Evolutionary conservation across 2,888 invertebrate species (phyloP).

Genomic region (Microchrysa polita): DNA sequence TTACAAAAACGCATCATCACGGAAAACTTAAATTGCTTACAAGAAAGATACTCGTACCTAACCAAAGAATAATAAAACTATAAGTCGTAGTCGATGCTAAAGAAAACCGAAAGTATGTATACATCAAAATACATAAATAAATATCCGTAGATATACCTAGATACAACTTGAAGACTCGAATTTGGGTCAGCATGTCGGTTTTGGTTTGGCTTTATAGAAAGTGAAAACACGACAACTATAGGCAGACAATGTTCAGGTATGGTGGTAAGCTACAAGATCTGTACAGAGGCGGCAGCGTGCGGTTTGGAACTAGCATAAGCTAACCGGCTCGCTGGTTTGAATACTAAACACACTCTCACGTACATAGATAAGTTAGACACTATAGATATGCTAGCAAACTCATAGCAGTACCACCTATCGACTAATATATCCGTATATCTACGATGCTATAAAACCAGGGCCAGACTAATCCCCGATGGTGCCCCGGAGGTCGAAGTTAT

Average conservation of each 20-base stretch:
- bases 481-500: too few relatives aligned
- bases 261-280: conserved; percentile 7
- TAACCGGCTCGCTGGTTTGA: conserved; percentile 16
- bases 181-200: conserved; percentile 42
- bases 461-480: too few relatives aligned
- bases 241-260: conserved; percentile 11
- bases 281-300: conserved; percentile 1
- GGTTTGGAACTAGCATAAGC: conserved; percentile 19
- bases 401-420: too few relatives aligned
- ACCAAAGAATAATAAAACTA: conserved; percentile 28
- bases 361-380: not conserved
- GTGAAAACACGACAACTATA: conserved; percentile 41
- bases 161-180: conserved; percentile 32
- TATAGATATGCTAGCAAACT: not conserved
- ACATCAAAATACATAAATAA: too few relatives aligned
- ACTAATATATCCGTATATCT: conserved; percentile 10
- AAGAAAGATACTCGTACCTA: too few relatives aligned
- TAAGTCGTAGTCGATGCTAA: conserved; percentile 22
- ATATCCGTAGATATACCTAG: too few relatives aligned
- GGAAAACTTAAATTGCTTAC: conserved; percentile 9
- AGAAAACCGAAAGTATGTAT: not conserved
- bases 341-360: conserved; percentile 29
- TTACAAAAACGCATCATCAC: conserved; percentile 2
- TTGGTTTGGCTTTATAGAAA: conserved; percentile 41
- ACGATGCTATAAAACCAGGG: not conserved